These are phyloP conservation scores for Sebastes kiyomatsui DNA, from an alignment of 2,797 vertebrate species.

Conservation along the genomic window DNA sequence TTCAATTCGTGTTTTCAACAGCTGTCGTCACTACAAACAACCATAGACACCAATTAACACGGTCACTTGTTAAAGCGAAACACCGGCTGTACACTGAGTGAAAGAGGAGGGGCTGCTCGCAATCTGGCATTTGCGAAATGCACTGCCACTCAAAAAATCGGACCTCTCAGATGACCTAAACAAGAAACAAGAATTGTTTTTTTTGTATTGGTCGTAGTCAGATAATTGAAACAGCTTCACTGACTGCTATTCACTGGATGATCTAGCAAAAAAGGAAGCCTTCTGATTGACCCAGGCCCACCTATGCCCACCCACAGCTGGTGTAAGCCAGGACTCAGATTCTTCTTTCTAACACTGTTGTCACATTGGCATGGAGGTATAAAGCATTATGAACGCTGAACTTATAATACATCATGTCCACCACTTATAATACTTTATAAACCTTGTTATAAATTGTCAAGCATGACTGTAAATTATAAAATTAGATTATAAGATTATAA, in stretches of 20 bases:
- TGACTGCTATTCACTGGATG: not conserved
- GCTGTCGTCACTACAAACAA: too few relatives aligned
- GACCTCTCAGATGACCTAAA: not conserved
- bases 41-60: too few relatives aligned
- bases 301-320: not conserved
- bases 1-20: too few relatives aligned
- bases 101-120: too few relatives aligned
- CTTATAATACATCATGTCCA: not conserved
- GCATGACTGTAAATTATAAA: not conserved
- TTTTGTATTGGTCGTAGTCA: not conserved
- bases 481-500: not conserved
- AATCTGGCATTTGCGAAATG: too few relatives aligned
- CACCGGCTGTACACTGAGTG: too few relatives aligned
- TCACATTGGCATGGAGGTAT: not conserved
- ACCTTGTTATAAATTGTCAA: not conserved
- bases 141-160: not conserved
- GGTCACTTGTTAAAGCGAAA: too few relatives aligned
- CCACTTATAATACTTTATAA: not conserved
- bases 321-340: not conserved
- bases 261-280: not conserved
- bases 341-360: not conserved
- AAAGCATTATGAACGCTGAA: not conserved
- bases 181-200: not conserved
- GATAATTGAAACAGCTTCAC: not conserved
- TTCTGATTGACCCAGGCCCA: not conserved